These are phyloP conservation scores for Serrognathus titanus DNA, from an alignment of 2,888 invertebrate genomes.

Conservation along the genomic window DNA sequence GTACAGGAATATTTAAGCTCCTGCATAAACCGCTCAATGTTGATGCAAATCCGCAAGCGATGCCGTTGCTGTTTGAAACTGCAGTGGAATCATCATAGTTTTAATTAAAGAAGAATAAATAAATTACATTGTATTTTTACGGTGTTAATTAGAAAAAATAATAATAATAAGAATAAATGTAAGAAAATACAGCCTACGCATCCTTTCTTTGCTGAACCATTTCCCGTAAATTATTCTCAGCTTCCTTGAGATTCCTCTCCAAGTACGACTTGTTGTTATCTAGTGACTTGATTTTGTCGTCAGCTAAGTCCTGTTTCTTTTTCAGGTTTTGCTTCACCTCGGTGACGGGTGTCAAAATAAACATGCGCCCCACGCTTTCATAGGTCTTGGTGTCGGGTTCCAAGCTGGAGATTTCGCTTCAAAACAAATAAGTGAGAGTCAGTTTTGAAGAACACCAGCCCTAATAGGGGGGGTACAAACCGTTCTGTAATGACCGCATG, in stretches of 20 bases:
- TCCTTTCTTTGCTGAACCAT: conserved; percentile 67
- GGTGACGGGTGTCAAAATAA: conserved; percentile 65
- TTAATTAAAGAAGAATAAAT: background rate
- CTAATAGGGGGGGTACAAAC: conserved; percentile 33
- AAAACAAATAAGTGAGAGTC: background rate
- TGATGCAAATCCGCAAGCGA: conserved; percentile 27
- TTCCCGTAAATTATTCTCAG: conserved; percentile 81
- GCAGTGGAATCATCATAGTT: conserved; percentile 15
- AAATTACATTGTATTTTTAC: background rate
- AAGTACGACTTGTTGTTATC: conserved; percentile 76
- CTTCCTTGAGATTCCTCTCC: conserved; percentile 77
- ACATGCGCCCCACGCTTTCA: conserved; percentile 83
- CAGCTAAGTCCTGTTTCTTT: conserved; percentile 54
- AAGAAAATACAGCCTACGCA: conserved; percentile 40
- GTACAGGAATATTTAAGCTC: conserved; percentile 92
- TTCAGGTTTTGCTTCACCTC: conserved; percentile 63
- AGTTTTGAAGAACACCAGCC: background rate
- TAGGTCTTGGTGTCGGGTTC: conserved; percentile 68
- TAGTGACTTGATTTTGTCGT: conserved; percentile 68
- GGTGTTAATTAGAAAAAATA: conserved; percentile 1
- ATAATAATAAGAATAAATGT: background rate
- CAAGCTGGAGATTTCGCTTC: conserved; percentile 50
- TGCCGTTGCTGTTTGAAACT: conserved; percentile 41
- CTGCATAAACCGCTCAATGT: conserved; percentile 61
- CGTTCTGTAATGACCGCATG: conserved; percentile 70